Conservation (phyloP, 2,797 vertebrate genomes). For the Enteromius paludinosus region DNA sequence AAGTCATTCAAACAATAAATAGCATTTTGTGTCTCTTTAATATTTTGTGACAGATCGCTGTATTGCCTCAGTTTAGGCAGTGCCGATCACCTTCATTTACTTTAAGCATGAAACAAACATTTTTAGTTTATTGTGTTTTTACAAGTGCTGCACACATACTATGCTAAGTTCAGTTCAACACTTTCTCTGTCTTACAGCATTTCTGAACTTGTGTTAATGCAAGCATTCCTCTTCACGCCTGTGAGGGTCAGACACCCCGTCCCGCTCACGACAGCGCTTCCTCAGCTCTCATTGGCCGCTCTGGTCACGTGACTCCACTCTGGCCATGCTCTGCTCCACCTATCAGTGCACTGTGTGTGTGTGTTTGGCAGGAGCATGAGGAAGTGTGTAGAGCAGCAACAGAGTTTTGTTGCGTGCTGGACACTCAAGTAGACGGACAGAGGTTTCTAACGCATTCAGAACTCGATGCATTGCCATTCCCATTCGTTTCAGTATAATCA, state of each 20-base stretch:
- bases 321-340: slow-evolving; percentile 73
- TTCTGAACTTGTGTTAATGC: slow-evolving; percentile 1
- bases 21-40: too few species aligned
- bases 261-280: slow-evolving; percentile 13
- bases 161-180: not conserved
- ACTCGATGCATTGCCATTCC: too few species aligned
- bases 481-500: not conserved
- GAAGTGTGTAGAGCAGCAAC: not conserved
- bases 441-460: not conserved
- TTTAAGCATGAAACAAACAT: not conserved
- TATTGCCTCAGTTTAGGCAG: too few species aligned
- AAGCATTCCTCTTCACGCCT: slow-evolving; percentile 17
- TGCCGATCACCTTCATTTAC: too few species aligned
- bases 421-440: not conserved
- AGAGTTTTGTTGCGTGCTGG: not conserved
- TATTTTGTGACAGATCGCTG: too few species aligned
- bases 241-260: slow-evolving; percentile 22
- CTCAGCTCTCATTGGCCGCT: slow-evolving; percentile 68
- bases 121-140: too few species aligned
- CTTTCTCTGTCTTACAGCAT: not conserved
- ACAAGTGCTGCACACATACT: not conserved
- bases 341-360: slow-evolving; percentile 40
- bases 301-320: slow-evolving; percentile 76
- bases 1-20: too few species aligned
- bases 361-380: not conserved